A percentile compares a stretch with the other conserved stretches of the same genome.
Evolutionary conservation across 2,113 vertebrate species (phyloP).

Genomic region (Corydoras sp.): DNA sequence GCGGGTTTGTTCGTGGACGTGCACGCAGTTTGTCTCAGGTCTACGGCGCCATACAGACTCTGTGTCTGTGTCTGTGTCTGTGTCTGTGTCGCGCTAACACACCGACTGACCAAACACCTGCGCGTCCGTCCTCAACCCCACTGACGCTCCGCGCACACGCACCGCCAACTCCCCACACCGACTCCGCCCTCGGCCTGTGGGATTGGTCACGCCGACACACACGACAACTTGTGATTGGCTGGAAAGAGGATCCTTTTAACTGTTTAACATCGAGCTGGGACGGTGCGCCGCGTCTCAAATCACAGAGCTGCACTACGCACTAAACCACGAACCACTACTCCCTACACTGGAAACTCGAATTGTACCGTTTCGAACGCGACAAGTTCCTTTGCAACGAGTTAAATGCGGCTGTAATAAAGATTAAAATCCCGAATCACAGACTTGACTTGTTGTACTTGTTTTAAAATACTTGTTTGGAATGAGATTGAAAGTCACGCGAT

Average conservation of each 20-base stretch:
- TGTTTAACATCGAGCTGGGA: conserved; percentile 14
- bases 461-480: too few relatives aligned
- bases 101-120: not conserved
- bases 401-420: too few relatives aligned
- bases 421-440: too few relatives aligned
- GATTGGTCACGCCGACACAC: conserved; percentile 38
- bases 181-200: conserved; percentile 21
- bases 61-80: not conserved
- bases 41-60: conserved; percentile 27
- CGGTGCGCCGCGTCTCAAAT: not conserved
- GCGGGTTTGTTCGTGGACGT: conserved; percentile 3
- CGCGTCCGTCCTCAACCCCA: conserved; percentile 25
- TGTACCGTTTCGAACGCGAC: too few relatives aligned
- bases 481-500: too few relatives aligned
- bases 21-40: not conserved
- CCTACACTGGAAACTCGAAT: too few relatives aligned
- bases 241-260: conserved; percentile 32
- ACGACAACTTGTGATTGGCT: conserved; percentile 47
- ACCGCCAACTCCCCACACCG: conserved; percentile 31
- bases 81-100: not conserved
- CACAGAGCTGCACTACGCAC: not conserved
- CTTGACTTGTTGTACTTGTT: too few relatives aligned
- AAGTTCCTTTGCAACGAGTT: too few relatives aligned
- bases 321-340: too few relatives aligned
- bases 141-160: conserved; percentile 28